Conservation (phyloP, 2,113 vertebrate species). For the Ameiurus melas region DNA sequence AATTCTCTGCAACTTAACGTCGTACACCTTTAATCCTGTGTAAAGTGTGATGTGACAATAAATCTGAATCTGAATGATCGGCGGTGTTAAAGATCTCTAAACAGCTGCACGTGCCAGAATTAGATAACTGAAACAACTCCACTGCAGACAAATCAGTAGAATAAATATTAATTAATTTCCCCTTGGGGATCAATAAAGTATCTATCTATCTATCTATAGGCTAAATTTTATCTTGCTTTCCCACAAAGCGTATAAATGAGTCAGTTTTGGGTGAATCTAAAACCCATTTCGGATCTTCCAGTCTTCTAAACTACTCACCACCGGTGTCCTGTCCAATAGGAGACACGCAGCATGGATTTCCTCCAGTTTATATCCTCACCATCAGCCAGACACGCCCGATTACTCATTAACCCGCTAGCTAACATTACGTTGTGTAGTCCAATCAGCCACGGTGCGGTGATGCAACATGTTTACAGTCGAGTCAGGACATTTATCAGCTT, state of each 20-base stretch:
- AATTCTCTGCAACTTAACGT: not conserved
- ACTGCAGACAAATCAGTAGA: not conserved
- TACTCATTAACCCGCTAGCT: conserved; percentile 60
- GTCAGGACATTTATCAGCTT: conserved; percentile 12
- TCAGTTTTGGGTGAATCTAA: not conserved
- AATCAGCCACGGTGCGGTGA: not conserved
- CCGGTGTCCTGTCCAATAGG: conserved; percentile 57
- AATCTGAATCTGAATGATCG: not conserved
- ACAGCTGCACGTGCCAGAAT: not conserved
- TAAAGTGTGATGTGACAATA: not conserved
- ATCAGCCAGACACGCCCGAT: conserved; percentile 49
- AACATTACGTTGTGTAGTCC: not conserved
- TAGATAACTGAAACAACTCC: not conserved
- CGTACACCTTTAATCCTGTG: too few species aligned
- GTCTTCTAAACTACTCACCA: conserved; percentile 58
- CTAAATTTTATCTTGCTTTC: not conserved
- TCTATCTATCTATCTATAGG: too few species aligned
- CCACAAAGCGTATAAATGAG: not conserved
- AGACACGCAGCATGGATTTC: conserved; percentile 29
- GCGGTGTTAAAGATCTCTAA: too few species aligned
- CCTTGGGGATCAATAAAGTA: too few species aligned
- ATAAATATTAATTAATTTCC: not conserved
- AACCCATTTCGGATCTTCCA: not conserved
- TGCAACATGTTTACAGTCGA: not conserved
- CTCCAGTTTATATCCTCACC: conserved; percentile 58